phyloP scores from a whole-genome alignment of 2,797 vertebrate species.

The Eurystomus glaucurus region DNA sequence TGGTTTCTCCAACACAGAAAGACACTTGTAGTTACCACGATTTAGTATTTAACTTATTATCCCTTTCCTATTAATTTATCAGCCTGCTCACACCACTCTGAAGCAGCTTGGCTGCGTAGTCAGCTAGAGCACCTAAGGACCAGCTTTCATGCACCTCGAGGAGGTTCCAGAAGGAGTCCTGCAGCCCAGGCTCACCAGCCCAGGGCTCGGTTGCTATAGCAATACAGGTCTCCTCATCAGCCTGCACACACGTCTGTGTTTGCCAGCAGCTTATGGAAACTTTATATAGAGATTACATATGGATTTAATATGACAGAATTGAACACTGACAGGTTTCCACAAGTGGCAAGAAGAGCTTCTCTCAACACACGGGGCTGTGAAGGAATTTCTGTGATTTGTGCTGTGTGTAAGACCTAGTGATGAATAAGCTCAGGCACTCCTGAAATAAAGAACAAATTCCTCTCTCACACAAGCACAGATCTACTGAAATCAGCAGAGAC shows the following conservation, averaged over 20 bases:
- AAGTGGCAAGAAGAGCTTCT: neutral
- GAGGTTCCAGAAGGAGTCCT: neutral
- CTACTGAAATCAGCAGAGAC: neutral
- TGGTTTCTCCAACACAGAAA: neutral
- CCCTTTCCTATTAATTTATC: neutral
- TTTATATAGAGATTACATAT: neutral
- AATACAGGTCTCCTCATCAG: neutral
- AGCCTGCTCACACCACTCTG: neutral
- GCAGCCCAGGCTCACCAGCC: neutral
- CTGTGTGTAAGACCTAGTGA: neutral
- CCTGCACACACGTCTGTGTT: neutral
- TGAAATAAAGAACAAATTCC: neutral
- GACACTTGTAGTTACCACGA: neutral
- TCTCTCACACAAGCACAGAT: neutral
- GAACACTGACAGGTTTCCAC: neutral
- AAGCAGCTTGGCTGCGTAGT: neutral
- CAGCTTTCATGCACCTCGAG: neutral
- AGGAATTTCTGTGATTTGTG: neutral
- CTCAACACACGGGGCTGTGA: neutral
- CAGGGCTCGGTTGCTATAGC: neutral
- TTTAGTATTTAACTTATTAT: neutral
- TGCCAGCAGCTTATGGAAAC: neutral
- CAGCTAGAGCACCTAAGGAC: neutral
- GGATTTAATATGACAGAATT: neutral
- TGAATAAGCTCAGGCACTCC: neutral